These are phyloP conservation scores for Sarcophaga bullata DNA, from an alignment of 1,140 invertebrate species.

Conservation along the genomic window DNA sequence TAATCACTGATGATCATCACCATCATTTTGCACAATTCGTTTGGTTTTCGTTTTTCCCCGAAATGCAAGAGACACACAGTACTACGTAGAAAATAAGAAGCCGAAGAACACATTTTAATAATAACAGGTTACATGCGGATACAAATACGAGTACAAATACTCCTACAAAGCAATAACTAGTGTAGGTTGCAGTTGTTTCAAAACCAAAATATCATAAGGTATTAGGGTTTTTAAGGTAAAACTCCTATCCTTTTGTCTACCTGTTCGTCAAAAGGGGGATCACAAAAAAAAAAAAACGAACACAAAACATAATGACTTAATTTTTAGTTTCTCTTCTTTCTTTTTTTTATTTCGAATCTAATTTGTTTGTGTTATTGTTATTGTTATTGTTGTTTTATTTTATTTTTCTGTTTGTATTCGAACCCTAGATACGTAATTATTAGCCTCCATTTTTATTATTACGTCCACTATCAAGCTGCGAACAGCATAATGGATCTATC, in stretches of 20 bases:
- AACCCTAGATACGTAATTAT: constrained; percentile 25
- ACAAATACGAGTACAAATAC: not conserved
- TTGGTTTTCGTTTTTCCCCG: not conserved
- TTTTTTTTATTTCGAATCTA: not conserved
- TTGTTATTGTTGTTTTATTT: constrained; percentile 14
- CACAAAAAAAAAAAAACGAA: not conserved
- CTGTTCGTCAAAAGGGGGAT: not conserved
- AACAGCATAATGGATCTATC: not conserved
- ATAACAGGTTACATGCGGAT: constrained; percentile 37
- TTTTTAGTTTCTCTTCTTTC: not conserved
- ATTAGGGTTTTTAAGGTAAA: not conserved
- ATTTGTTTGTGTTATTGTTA: not conserved
- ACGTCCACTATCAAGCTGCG: not conserved
- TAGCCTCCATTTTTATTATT: constrained; percentile 25
- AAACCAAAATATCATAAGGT: constrained; percentile 9
- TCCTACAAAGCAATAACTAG: not conserved
- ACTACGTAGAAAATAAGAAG: not conserved
- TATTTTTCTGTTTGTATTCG: no score
- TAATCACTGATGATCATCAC: not conserved
- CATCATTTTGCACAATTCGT: constrained; percentile 31
- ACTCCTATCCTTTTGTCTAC: not conserved
- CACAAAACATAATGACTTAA: constrained; percentile 8
- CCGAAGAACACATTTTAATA: constrained; percentile 4
- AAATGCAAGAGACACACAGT: no score
- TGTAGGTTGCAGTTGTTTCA: not conserved